A percentile compares a stretch with the other conserved stretches of the same genome.
Conservation (phyloP, 1,140 invertebrate species). For the Drosophila serrata region DNA sequence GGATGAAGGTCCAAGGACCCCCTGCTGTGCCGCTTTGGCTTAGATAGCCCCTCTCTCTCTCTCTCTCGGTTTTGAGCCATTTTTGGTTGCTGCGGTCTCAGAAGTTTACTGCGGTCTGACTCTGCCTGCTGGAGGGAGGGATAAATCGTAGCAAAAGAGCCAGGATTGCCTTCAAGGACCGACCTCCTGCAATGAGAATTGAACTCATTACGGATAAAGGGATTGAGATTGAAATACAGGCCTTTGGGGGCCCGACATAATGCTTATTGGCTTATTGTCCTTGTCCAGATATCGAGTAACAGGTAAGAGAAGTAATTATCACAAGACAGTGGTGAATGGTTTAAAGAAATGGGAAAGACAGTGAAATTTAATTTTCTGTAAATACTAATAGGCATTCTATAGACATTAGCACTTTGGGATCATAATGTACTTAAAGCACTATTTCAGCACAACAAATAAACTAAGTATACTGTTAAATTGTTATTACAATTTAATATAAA, state of each 20-base stretch:
- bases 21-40: constrained; percentile 12
- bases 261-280: constrained; percentile 61
- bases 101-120: constrained; percentile 56
- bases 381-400: not conserved
- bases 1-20: constrained; percentile 6
- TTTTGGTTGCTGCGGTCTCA: constrained; percentile 63
- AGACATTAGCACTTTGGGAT: too few species aligned
- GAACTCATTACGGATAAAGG: constrained; percentile 59
- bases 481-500: not conserved
- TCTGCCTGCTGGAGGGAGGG: constrained; percentile 8
- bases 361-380: not conserved
- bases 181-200: constrained; percentile 34
- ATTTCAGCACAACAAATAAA: not conserved
- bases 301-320: constrained; percentile 10
- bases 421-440: not conserved
- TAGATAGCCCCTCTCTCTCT: constrained; percentile 43
- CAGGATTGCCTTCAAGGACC: constrained; percentile 35
- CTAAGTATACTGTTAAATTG: not conserved
- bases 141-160: constrained; percentile 8
- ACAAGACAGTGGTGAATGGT: not conserved
- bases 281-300: constrained; percentile 10
- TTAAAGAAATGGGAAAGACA: not conserved
- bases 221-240: constrained; percentile 29
- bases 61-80: constrained; percentile 42
- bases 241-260: constrained; percentile 22